Conservation (phyloP, 2,113 vertebrate species). For the Tachycineta bicolor region DNA sequence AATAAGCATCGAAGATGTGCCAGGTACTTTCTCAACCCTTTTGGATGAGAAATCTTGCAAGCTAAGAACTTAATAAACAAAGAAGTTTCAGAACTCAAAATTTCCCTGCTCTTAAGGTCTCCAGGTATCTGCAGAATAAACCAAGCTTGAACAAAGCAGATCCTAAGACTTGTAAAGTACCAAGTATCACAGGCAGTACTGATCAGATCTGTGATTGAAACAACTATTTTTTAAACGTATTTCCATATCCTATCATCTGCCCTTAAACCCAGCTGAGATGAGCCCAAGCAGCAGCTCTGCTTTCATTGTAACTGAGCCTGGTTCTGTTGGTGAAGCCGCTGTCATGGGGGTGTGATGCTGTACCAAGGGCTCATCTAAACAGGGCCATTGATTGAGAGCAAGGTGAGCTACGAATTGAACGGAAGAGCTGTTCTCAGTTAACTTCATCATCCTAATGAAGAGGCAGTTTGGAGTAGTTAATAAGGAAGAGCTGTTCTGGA, state of each 20-base stretch:
- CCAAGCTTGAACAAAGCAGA: neutral
- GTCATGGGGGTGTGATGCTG: neutral
- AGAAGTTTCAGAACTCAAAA: slow-evolving; percentile 20
- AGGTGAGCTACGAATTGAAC: neutral
- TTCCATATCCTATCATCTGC: neutral
- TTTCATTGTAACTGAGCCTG: neutral
- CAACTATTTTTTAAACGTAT: neutral
- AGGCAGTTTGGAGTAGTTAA: neutral
- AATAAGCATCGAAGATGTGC: slow-evolving; percentile 61
- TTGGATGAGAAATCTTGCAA: slow-evolving; percentile 64
- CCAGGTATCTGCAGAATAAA: neutral
- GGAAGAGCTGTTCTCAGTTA: neutral
- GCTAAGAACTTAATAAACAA: slow-evolving; percentile 55
- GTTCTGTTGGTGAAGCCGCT: neutral
- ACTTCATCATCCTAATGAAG: neutral
- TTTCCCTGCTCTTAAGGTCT: neutral
- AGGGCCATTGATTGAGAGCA: neutral
- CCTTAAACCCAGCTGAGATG: neutral
- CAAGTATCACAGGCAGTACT: neutral
- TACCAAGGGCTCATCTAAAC: neutral
- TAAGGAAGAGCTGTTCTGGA: slow-evolving; percentile 52
- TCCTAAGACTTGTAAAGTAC: neutral
- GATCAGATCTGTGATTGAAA: neutral
- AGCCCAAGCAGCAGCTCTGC: neutral
- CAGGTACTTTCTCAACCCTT: slow-evolving; percentile 63